Percentiles rank a stretch among this genome's conserved stretches.
Evolutionary conservation across 1,140 invertebrate genomes (phyloP).

Genomic region (Drosophila novamexicana): DNA sequence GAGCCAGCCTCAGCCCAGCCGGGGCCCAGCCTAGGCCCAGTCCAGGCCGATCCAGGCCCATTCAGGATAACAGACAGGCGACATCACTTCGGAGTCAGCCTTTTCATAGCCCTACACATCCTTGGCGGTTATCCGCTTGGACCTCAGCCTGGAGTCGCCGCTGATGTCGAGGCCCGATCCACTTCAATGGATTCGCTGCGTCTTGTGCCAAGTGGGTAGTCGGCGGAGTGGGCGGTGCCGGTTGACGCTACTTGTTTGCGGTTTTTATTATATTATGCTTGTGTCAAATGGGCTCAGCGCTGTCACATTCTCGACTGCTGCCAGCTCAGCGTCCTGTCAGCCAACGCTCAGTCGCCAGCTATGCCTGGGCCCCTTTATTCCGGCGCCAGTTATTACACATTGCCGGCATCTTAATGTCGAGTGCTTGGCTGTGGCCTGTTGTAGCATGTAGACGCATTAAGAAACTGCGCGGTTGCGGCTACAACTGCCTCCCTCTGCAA

Average conservation of each 20-base stretch:
- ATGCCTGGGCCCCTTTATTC: not conserved
- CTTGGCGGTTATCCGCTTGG: slow-evolving; percentile 22
- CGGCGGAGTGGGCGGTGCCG: slow-evolving; percentile 1
- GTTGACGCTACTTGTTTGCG: slow-evolving; percentile 76
- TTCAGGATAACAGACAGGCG: slow-evolving; percentile 19
- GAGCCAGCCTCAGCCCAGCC: slow-evolving; percentile 1
- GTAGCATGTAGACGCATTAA: not conserved
- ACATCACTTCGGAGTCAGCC: slow-evolving; percentile 51
- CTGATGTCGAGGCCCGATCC: slow-evolving; percentile 1
- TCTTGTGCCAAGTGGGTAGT: no score
- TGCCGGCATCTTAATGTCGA: slow-evolving; percentile 67
- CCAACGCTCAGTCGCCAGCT: slow-evolving; percentile 38
- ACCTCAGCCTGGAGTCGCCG: slow-evolving; percentile 3
- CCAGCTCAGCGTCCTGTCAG: slow-evolving; percentile 73
- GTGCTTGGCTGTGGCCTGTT: not conserved
- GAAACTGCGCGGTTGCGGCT: slow-evolving; percentile 1
- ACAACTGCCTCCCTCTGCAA: not conserved
- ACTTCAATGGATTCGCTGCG: slow-evolving; percentile 19
- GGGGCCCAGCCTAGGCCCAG: not conserved
- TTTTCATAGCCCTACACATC: slow-evolving; percentile 5
- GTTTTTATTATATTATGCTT: slow-evolving; percentile 80
- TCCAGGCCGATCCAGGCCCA: no score
- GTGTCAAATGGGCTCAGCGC: slow-evolving; percentile 78
- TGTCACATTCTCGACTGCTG: slow-evolving; percentile 73
- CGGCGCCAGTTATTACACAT: slow-evolving; percentile 69